These are phyloP conservation scores for Bombyx mandarina DNA, from an alignment of 1,140 invertebrate genomes.

Conservation along the genomic window DNA sequence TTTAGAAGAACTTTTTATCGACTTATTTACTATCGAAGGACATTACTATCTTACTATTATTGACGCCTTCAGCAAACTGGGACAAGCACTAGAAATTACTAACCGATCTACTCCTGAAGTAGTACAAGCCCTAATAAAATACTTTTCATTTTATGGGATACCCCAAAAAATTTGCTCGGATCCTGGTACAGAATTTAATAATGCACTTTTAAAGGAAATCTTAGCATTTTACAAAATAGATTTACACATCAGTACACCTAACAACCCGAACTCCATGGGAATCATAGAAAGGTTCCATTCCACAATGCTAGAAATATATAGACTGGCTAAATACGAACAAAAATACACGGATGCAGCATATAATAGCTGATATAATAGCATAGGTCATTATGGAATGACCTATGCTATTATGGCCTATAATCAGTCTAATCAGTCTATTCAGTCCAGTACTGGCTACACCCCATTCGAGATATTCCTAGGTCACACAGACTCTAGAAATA, in stretches of 20 bases:
- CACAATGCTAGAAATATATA: constrained; percentile 22
- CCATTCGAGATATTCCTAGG: constrained; percentile 31
- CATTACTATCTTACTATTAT: too few relatives aligned
- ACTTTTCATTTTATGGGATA: constrained; percentile 5
- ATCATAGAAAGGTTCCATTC: constrained; percentile 23
- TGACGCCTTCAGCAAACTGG: constrained; percentile 10
- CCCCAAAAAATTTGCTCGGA: constrained; percentile 12
- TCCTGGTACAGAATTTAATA: constrained; percentile 18
- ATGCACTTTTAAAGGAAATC: constrained; percentile 13
- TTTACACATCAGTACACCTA: constrained; percentile 17
- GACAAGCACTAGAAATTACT: constrained; percentile 16
- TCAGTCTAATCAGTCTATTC: constrained; percentile 22
- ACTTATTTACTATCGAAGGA: too few relatives aligned
- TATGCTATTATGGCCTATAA: constrained; percentile 28
- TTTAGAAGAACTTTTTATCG: too few relatives aligned
- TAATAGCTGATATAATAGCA: too few relatives aligned
- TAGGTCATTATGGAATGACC: constrained; percentile 12
- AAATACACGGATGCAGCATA: constrained; percentile 6
- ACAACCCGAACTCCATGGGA: constrained; percentile 22
- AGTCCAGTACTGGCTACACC: constrained; percentile 17
- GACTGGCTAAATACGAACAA: constrained; percentile 21
- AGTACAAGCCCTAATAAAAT: too few relatives aligned
- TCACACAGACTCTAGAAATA: constrained; percentile 18
- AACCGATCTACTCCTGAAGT: background rate
- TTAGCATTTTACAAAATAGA: constrained; percentile 18